A percentile compares a stretch with the other conserved stretches of the same genome.
Conservation (phyloP, 2,113 vertebrate genomes). For the Himantopus leucocephalus region DNA sequence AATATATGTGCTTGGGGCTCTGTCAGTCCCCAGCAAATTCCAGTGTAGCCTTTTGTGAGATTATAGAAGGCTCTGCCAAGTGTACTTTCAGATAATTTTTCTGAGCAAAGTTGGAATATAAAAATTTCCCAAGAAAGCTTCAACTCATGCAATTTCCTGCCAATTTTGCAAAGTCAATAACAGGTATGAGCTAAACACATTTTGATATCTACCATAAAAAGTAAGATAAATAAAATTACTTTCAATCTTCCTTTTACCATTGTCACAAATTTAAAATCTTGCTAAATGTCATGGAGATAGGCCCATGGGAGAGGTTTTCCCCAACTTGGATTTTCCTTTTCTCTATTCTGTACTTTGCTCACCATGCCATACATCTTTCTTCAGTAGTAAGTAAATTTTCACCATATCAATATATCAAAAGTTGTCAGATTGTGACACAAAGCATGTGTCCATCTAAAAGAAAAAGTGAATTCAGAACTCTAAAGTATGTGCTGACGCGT, state of each 20-base stretch:
- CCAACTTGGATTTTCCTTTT: background rate
- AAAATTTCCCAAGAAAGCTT: background rate
- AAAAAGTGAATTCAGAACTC: background rate
- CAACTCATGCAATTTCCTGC: background rate
- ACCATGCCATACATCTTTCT: background rate
- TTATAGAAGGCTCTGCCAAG: background rate
- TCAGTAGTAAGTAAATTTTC: background rate
- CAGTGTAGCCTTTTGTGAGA: background rate
- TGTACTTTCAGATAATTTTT: constrained; percentile 15
- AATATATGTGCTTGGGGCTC: background rate
- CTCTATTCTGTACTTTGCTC: background rate
- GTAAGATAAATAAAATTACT: background rate
- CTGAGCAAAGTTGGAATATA: background rate
- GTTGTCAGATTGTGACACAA: background rate
- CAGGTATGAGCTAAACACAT: background rate
- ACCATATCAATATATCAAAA: background rate
- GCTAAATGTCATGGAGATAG: background rate
- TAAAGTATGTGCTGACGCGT: background rate
- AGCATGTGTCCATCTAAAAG: background rate
- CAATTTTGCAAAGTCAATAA: background rate
- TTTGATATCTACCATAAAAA: background rate
- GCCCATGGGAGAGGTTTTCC: background rate
- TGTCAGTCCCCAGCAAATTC: background rate
- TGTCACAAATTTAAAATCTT: background rate
- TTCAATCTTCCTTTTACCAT: background rate